These are phyloP conservation scores for Fabriciana adippe DNA, from an alignment of 2,888 invertebrate genomes.

Conservation along the genomic window DNA sequence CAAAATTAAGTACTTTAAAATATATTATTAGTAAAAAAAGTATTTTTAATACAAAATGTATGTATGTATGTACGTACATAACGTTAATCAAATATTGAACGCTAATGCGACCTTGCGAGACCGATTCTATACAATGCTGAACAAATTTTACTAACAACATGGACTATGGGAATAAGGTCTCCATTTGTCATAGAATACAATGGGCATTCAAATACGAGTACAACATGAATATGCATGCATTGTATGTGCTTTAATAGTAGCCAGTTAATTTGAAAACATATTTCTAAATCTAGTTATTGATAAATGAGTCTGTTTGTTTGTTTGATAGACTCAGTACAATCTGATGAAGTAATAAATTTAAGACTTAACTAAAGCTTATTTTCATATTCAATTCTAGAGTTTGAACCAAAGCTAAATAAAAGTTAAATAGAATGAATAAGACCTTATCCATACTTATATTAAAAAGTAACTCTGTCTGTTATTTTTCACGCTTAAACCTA, in stretches of 20 bases:
- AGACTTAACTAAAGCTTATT: too few species aligned
- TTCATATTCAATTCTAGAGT: too few species aligned
- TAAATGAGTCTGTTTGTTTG: neutral
- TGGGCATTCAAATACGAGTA: slow-evolving; percentile 59
- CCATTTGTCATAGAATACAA: slow-evolving; percentile 69
- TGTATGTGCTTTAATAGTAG: slow-evolving; percentile 23
- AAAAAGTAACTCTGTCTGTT: too few species aligned
- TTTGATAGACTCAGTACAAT: neutral
- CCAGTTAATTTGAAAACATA: slow-evolving; percentile 15
- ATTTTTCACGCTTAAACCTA: too few species aligned
- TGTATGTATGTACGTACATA: neutral
- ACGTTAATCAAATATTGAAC: slow-evolving; percentile 30
- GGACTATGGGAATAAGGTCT: slow-evolving; percentile 63
- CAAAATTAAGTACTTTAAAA: too few species aligned
- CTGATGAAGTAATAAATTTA: too few species aligned
- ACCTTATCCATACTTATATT: too few species aligned
- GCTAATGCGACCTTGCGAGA: slow-evolving; percentile 32
- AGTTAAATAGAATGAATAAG: too few species aligned
- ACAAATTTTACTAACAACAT: slow-evolving; percentile 50
- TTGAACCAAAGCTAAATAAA: too few species aligned
- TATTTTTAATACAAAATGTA: neutral
- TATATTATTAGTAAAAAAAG: too few species aligned
- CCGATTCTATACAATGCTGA: slow-evolving; percentile 31
- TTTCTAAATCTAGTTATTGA: slow-evolving; percentile 4
- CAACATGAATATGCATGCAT: slow-evolving; percentile 56